phyloP scores from a whole-genome alignment of 2,797 vertebrate species.

The Sebastes cheni region DNA sequence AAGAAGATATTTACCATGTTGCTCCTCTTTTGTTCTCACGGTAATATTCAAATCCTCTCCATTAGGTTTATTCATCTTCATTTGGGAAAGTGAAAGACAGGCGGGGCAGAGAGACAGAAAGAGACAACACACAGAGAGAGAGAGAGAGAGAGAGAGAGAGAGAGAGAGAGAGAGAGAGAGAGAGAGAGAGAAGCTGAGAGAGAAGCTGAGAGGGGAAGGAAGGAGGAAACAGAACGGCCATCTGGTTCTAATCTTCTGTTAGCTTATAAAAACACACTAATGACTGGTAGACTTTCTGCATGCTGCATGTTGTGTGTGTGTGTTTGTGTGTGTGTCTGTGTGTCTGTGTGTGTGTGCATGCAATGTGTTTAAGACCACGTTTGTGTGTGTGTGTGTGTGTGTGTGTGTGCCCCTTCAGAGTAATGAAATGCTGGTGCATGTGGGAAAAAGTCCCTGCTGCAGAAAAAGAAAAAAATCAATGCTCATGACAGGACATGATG shows the following conservation, averaged over 20 bases:
- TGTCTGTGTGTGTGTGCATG: conserved; percentile 4
- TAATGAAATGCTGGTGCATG: conserved; percentile 37
- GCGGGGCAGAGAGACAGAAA: not conserved
- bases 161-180: conserved; percentile 4
- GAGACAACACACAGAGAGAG: not conserved
- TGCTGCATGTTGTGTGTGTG: conserved; percentile 7
- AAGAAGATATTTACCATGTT: conserved; percentile 8
- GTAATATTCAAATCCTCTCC: not conserved
- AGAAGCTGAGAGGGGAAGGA: conserved; percentile 56
- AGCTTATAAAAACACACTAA: conserved; percentile 73
- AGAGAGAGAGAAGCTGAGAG: not conserved
- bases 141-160: not conserved
- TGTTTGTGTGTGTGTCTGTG: conserved; percentile 9
- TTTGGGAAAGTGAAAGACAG: conserved; percentile 6
- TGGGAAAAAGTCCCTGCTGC: conserved; percentile 29
- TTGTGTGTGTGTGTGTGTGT: not conserved
- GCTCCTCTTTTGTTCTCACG: conserved; percentile 4
- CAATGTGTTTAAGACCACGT: conserved; percentile 5
- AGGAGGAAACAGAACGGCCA: conserved; percentile 69
- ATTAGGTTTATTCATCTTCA: conserved; percentile 21
- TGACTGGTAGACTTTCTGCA: conserved; percentile 57
- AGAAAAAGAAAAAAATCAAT: not conserved
- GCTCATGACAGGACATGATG: conserved; percentile 27
- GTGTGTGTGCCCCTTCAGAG: not conserved
- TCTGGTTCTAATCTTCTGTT: conserved; percentile 76